phyloP scores from a whole-genome alignment of 2,797 vertebrate genomes.

The Arctocebus calabarensis region DNA sequence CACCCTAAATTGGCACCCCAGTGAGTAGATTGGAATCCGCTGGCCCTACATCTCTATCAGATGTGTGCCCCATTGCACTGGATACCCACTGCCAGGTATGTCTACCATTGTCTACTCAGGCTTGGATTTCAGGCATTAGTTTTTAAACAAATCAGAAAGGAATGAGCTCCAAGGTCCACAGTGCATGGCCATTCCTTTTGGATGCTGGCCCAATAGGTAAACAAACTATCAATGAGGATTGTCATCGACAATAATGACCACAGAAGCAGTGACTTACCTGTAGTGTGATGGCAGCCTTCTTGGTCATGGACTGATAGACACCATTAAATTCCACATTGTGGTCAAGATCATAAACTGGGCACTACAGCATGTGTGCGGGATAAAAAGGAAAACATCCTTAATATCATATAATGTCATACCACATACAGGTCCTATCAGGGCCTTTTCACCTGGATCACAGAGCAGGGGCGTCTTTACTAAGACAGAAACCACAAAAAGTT shows the following conservation, averaged over 20 bases:
- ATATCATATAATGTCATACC: background rate
- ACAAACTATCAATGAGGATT: background rate
- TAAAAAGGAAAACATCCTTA: slow-evolving; percentile 54
- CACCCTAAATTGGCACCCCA: background rate
- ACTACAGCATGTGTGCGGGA: slow-evolving; percentile 82
- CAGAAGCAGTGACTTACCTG: slow-evolving; percentile 85
- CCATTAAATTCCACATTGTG: slow-evolving; percentile 91
- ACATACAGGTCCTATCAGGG: background rate
- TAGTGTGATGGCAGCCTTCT: slow-evolving; percentile 89
- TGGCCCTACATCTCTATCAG: background rate
- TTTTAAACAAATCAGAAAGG: slow-evolving; percentile 44
- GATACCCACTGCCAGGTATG: too few species aligned
- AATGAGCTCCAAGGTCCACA: background rate
- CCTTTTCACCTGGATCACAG: background rate
- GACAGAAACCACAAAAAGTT: background rate
- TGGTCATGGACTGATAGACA: slow-evolving; percentile 91
- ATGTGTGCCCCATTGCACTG: background rate
- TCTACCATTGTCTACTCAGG: background rate
- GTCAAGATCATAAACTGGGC: slow-evolving; percentile 91
- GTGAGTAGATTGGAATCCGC: background rate
- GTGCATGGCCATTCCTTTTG: background rate
- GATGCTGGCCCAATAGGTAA: background rate
- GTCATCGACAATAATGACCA: background rate
- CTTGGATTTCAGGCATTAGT: background rate
- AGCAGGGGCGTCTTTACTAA: background rate